Evolutionary conservation across 2,888 invertebrate genomes (phyloP), one percentile per base, ranked within the genome.

Genomic region (Arrhopalites spinosus): DNA sequence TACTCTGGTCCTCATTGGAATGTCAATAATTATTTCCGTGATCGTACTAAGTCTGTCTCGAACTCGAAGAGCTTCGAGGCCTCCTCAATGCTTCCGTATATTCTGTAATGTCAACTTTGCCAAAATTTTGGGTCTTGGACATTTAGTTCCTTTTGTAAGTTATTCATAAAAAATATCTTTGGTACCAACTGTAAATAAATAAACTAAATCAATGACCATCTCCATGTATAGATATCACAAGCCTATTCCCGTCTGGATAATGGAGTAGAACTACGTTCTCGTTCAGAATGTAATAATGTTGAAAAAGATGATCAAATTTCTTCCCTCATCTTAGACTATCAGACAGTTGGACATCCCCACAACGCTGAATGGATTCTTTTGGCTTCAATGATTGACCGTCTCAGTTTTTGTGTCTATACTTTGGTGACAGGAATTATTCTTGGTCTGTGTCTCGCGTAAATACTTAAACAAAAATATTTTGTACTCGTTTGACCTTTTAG

Each of bases 1-100:
- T 82, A 88, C 85, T 78, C 86, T 87, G 76, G 87, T 86, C 79
- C 86, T 87, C 84, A 87, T 85, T 81, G 87, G 87, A 74, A 83
- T 89, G 30, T 88, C 89, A 2, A 85, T 88, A 47, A 84, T 89
- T 17, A 84, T 89, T 53, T 88, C 89, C 1, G 88, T 88, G 5
- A 77, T 87, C 23, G 89, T 89, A 17, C 86, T 89, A 45, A 89
- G 89, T 78, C 81, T 89, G 73, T 86, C 89, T 0, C 85, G 88
- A 75, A 87, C 86, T 25, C 85, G 86, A 36, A 86, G 87, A 79
- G 85, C 85, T 29, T 85, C 84, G 56, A 84, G 87, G 11, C 84
- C 89, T 45, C 89, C 89, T 1, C 81, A 81, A 25, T 81, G 79
- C 64, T 74, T 81, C 45, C 71, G 81, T 66, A 66, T 82, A 47